Percentiles rank a stretch among this genome's conserved stretches.
Conservation (phyloP, 2,113 vertebrate genomes). For the Prunella himalayana region DNA sequence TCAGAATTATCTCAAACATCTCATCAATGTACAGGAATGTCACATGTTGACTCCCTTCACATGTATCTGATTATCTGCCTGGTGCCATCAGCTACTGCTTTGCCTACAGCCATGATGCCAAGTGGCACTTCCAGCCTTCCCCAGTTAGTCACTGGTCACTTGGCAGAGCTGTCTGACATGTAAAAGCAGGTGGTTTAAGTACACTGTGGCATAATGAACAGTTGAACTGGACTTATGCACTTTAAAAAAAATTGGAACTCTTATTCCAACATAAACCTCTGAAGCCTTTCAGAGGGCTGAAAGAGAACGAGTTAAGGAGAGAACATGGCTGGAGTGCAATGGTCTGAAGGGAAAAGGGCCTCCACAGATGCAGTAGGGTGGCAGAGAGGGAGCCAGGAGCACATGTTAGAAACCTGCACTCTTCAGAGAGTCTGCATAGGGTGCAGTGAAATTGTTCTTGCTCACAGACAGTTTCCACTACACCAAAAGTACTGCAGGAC, state of each 20-base stretch:
- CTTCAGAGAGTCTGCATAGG: fast-evolving
- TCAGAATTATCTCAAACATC: neutral
- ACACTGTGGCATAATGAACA: neutral
- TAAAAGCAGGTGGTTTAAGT: neutral
- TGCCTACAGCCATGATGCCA: fast-evolving
- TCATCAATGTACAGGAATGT: neutral
- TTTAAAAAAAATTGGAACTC: neutral
- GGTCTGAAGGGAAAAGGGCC: neutral
- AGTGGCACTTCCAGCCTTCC: neutral
- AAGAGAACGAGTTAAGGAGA: neutral
- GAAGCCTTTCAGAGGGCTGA: neutral
- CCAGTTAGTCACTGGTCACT: neutral
- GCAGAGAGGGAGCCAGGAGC: neutral
- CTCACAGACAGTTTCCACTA: neutral
- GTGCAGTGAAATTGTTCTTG: neutral
- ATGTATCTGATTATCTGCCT: neutral
- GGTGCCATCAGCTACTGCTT: neutral
- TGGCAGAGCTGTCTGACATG: neutral
- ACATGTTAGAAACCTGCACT: neutral
- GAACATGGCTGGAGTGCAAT: neutral
- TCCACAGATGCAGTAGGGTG: neutral
- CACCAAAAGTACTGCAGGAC: neutral
- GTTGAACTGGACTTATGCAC: neutral
- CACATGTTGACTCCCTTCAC: fast-evolving
- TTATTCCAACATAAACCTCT: neutral